phyloP scores from a whole-genome alignment of 2,888 invertebrate species.

The Anoplius nigerrimus region DNA sequence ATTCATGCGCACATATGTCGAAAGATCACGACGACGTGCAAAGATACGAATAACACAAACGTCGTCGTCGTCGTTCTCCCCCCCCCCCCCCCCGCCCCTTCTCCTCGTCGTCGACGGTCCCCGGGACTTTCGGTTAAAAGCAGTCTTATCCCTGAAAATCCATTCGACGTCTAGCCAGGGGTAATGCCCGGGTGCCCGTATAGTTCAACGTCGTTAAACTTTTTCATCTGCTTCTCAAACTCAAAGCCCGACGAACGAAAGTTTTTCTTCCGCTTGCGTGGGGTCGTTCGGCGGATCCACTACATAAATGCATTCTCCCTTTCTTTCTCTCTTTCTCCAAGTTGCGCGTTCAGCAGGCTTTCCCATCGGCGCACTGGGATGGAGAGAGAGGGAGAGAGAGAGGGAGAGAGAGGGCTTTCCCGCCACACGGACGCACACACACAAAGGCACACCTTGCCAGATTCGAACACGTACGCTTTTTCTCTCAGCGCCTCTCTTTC shows the following conservation, averaged over 20 bases:
- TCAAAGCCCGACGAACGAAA: conserved; percentile 59
- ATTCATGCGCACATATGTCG: conserved; percentile 37
- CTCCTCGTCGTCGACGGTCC: conserved; percentile 16
- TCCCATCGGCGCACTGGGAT: too few relatives aligned
- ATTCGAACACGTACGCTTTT: conserved; percentile 13
- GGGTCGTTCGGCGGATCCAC: conserved; percentile 46
- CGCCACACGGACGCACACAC: background rate
- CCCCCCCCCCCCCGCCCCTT: background rate
- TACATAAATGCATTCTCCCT: conserved; percentile 67
- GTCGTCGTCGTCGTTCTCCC: conserved; percentile 10
- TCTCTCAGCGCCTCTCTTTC: background rate
- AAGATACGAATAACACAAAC: conserved; percentile 37
- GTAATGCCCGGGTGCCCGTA: conserved; percentile 43
- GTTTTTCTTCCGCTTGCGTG: conserved; percentile 62
- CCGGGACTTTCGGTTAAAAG: conserved; percentile 36
- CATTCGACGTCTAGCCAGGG: conserved; percentile 31
- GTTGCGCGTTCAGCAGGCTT: conserved; percentile 13
- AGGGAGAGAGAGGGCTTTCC: too few relatives aligned
- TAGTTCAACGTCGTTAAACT: conserved; percentile 68
- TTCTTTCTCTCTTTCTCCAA: conserved; percentile 35
- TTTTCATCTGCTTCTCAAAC: conserved; percentile 69
- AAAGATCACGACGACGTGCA: conserved; percentile 15
- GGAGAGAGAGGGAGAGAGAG: too few relatives aligned
- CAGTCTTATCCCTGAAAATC: conserved; percentile 52
- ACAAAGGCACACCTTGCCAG: background rate